Base-by-base conservation (phyloP, 2,113 vertebrate genomes). In the Nothoprocta perdicaria region DNA sequence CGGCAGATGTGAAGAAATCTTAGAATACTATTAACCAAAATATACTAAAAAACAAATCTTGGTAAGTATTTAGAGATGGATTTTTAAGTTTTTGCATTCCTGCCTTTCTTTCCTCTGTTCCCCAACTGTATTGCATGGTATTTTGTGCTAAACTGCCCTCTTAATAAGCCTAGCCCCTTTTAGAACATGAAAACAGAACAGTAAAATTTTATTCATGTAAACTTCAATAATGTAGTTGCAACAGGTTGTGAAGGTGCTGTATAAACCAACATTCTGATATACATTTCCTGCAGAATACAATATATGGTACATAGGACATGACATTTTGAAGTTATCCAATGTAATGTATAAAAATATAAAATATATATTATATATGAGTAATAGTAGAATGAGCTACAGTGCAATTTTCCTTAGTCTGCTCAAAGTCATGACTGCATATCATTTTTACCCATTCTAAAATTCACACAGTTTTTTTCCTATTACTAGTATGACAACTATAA, bases 321-420 rank as follows among this genome's bases (percentile, higher is more conserved):
- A 76, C 75, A 62, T 89, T 86, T 46, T 50, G 41, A 85, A 86
- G 50, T 73, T 71, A 94, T 38, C 58, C 71, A 67, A 13, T 55
- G 31, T 53, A 94, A 85, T 31, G 50, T 93, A 92, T 69, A 93
- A 95, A 95, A 93, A 94, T 61, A 94, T 33, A 83, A 88, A 80
- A 72, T 57, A 63, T 18, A 12, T 62, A 57, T 62, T 85, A 83
- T 55, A 26, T 55, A 31, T 69, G 90, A 93, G 66, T 87, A 92
- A 89, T 62, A 87, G 83, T 61, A 95, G 83, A 90, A 93, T 83
- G 91, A 83, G n/a, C 33, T 91, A 83, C 69, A 96, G 91, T 94
- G 84, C 95, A 86, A 86, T 86, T 85, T 88, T 87, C 79, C 83
- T 69, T 33, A 71, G 50, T 46, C 68, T 63, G 27, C 5, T 93